Percentiles rank a stretch among this genome's conserved stretches.
phyloP scores from a whole-genome alignment of 2,888 invertebrate species.

The Apamea epomidion region DNA sequence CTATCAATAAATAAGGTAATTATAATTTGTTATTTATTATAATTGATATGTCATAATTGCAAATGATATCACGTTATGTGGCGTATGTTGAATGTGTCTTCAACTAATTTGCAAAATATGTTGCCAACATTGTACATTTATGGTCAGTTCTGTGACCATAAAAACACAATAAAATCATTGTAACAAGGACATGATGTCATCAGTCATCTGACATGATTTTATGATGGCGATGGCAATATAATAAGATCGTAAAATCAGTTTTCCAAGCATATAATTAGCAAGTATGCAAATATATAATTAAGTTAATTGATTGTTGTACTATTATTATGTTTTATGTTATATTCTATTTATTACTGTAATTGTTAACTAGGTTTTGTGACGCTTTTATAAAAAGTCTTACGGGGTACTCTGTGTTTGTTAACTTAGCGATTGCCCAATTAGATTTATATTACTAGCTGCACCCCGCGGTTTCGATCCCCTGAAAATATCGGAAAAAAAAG shows the following conservation, averaged over 20 bases:
- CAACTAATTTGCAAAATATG: conserved; percentile 35
- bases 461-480: too few relatives aligned
- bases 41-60: conserved; percentile 33
- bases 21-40: conserved; percentile 35
- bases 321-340: conserved; percentile 32
- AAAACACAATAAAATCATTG: conserved; percentile 75
- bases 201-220: conserved; percentile 50
- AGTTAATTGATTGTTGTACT: conserved; percentile 39
- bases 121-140: conserved; percentile 63
- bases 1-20: conserved; percentile 38
- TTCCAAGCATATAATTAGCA: conserved; percentile 40
- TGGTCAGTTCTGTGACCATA: conserved; percentile 63
- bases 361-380: neutral
- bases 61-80: conserved; percentile 37
- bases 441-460: too few relatives aligned
- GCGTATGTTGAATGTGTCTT: conserved; percentile 42
- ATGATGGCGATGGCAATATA: conserved; percentile 33
- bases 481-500: too few relatives aligned
- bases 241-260: conserved; percentile 42
- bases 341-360: conserved; percentile 16
- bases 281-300: conserved; percentile 51
- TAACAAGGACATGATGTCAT: conserved; percentile 70
- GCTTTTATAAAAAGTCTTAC: too few relatives aligned
- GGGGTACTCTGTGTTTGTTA: too few relatives aligned
- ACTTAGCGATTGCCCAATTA: too few relatives aligned